Base-by-base conservation (phyloP, 2,888 invertebrate genomes). In the Serripes groenlandicus region DNA sequence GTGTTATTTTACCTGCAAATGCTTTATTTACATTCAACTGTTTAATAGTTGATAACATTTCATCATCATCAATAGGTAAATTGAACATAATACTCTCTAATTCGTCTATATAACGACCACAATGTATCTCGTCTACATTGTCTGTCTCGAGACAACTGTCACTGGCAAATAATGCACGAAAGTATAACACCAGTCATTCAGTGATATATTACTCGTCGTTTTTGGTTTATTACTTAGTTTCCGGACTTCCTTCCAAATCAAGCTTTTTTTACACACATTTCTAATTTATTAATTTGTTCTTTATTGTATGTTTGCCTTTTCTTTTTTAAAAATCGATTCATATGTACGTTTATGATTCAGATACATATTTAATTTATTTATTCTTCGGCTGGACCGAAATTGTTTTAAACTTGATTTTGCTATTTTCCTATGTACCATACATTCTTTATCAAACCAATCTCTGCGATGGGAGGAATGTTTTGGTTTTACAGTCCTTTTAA, bases 381-480 rank as follows among this genome's bases (percentile, higher is more conserved):
- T 1, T 5, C 11, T 11, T 7, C 37, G 21, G 5, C 35, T 35
- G 21, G 34, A 34, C n/a, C 66, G 34, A 66, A 66, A 66, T 34
- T n/a, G 18, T 35, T 37, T 66, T 15, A 66, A n/a, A 21, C 4
- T 3, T 66, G 21, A 37, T 26, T 37, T 66, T n/a, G 21, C n/a
- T 5, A 23, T 7, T 35, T 66, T 66, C 26, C 34, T 34, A 7
- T 18, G 26, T 32, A 23, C 5, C 37, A 23, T 35, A 37, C 66
- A 66, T n/a, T 66, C 66, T 32, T 66, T 30, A 26, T 66, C 66
- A 23, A 35, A 66, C 66, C 66, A 66, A 37, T 34, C 26, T n/a
- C n/a, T n/a, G n/a, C n/a, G n/a, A 32, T 35, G 11, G 28, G 4
- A 9, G 3, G 4, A 7, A 7, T 26, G 3, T 26, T 9, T 23